Percentiles rank a stretch among this genome's conserved stretches.
These are phyloP conservation scores for Agrilus mali DNA, from an alignment of 2,888 invertebrate species.

Conservation along the genomic window DNA sequence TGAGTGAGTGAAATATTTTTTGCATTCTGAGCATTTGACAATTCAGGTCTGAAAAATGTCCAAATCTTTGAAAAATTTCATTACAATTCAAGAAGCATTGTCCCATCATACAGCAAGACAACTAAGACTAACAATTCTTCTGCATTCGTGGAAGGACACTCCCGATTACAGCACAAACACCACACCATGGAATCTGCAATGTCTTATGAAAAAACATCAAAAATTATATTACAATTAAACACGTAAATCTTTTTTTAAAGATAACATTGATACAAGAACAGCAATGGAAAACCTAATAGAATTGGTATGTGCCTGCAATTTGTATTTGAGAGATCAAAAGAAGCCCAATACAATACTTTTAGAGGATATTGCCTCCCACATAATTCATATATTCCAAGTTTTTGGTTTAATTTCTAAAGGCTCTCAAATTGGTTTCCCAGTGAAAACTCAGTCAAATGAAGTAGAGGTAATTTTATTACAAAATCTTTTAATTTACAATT, in stretches of 20 bases:
- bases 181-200: conserved; percentile 94
- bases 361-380: conserved; percentile 66
- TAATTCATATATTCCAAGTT: conserved; percentile 65
- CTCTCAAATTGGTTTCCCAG: conserved; percentile 62
- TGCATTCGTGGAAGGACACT: conserved; percentile 97
- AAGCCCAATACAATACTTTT: conserved; percentile 51
- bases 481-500: conserved; percentile 1
- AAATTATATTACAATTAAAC: not conserved
- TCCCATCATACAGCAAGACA: conserved; percentile 76
- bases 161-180: conserved; percentile 90
- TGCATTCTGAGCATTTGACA: conserved; percentile 95
- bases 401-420: conserved; percentile 63
- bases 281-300: conserved; percentile 75
- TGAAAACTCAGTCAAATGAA: conserved; percentile 18
- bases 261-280: conserved; percentile 89
- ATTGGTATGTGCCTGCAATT: conserved; percentile 72
- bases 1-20: conserved; percentile 94
- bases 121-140: conserved; percentile 80
- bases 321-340: conserved; percentile 61
- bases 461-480: conserved; percentile 1
- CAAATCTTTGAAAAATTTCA: conserved; percentile 94
- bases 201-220: conserved; percentile 71
- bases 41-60: conserved; percentile 99
- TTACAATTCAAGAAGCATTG: conserved; percentile 87
- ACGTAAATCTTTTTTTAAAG: conserved; percentile 29